These are phyloP conservation scores for Dione juno DNA, from an alignment of 2,888 invertebrate species.

Conservation along the genomic window DNA sequence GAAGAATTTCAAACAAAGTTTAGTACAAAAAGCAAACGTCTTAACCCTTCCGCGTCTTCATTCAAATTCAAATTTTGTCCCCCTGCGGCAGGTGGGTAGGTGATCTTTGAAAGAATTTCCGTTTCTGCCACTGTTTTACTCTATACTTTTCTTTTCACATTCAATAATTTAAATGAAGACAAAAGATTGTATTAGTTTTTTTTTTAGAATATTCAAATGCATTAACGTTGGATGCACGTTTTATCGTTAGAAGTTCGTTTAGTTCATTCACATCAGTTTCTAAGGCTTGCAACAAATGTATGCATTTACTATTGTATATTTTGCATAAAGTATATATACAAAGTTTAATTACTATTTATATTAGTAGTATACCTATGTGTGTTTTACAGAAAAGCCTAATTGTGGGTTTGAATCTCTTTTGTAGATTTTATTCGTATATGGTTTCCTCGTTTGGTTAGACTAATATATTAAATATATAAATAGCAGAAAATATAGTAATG, in stretches of 20 bases:
- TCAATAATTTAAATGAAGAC: slow-evolving; percentile 42
- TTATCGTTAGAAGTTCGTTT: slow-evolving; percentile 19
- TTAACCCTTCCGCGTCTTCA: slow-evolving; percentile 68
- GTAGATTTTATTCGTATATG: too few relatives aligned
- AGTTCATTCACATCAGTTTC: slow-evolving; percentile 10
- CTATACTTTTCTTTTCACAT: slow-evolving; percentile 49
- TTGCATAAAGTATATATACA: neutral
- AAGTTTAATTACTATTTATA: neutral
- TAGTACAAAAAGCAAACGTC: slow-evolving; percentile 56
- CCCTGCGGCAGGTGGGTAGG: slow-evolving; percentile 66
- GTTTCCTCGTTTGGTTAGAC: too few relatives aligned
- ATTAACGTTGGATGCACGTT: slow-evolving; percentile 16
- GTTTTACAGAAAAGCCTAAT: too few relatives aligned
- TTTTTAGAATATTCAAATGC: slow-evolving; percentile 31
- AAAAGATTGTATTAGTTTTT: slow-evolving; percentile 41
- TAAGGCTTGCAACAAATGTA: neutral
- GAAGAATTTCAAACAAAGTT: slow-evolving; percentile 38
- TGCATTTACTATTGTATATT: slow-evolving; percentile 2
- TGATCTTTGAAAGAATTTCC: slow-evolving; percentile 72
- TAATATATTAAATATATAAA: too few relatives aligned
- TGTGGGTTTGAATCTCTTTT: too few relatives aligned
- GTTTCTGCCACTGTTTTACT: slow-evolving; percentile 57
- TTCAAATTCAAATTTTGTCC: slow-evolving; percentile 77
- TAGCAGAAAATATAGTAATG: too few relatives aligned
- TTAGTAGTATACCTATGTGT: too few relatives aligned